Base-by-base conservation (phyloP, 2,888 invertebrate species). In the Stramonita haemastoma region DNA sequence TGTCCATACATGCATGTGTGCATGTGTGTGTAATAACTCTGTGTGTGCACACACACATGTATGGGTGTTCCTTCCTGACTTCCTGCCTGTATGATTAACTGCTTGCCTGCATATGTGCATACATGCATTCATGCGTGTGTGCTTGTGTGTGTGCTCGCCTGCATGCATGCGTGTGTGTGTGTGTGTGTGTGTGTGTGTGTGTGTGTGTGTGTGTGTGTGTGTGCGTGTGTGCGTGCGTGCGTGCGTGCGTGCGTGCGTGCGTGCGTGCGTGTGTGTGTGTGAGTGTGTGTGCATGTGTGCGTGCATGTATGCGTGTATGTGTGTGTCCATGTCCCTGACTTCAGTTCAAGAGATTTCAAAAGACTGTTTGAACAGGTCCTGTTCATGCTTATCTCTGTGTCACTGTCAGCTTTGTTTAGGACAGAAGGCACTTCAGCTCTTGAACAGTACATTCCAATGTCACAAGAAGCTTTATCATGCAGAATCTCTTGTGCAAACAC, bases 181-280 rank as follows among this genome's bases (percentile, higher is more conserved):
- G 79, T 32, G 32, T 79, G 79, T 79, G 79, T 79, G 32, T 79
- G 79, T 79, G 79, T 79, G 32, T 79, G 32, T 79, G 79, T 79
- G 32, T 32, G 79, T 77, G 77, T 77, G 77, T 77, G 77, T 77
- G 77, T 77, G 77, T 32, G 77, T 77, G 77, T 77, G 77, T 77
- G 77, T 77, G 81, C 19, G 81, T 81, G 34, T 36, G 81, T 34
- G 81, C 0, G 19, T 81, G 81, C 22, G 26, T 81, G 81, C 22
- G 36, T 81, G 13, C 57, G 84, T 57, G 29, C 29, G 29, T 56
- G 56, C 56, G 83, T n/a, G 19, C 32, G 34, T 79, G 34, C 34
- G 34, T 79, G 79, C 0, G 34, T 79, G 4, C 0, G 19, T 34
- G 79, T 79, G 79, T 79, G 79, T 19, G 79, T 79, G 34, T 79